Conservation (phyloP, 2,797 vertebrate genomes). For the Falco cherrug region DNA sequence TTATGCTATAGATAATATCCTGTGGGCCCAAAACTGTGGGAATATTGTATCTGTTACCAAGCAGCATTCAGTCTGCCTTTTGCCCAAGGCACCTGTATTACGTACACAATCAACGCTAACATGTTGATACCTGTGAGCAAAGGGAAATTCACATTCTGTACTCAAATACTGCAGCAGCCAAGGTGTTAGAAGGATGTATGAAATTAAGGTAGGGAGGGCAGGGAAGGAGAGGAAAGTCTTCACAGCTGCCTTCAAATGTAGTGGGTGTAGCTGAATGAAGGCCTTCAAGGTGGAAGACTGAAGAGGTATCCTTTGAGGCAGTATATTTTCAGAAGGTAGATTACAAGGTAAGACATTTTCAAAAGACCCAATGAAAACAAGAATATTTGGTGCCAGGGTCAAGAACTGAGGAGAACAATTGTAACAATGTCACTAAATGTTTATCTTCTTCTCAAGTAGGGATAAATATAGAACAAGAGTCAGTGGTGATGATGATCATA, state of each 20-base stretch:
- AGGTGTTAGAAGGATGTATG: not conserved
- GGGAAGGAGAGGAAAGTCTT: not conserved
- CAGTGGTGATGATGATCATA: not conserved
- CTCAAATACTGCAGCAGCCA: not conserved
- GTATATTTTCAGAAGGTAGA: not conserved
- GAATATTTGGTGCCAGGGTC: not conserved
- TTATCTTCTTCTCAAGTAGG: not conserved
- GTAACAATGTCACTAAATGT: not conserved
- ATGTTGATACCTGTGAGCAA: slow-evolving; percentile 17
- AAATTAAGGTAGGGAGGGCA: not conserved
- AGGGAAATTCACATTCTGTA: slow-evolving; percentile 36
- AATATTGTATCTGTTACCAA: not conserved
- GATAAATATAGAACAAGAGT: not conserved
- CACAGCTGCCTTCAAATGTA: not conserved
- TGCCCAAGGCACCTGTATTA: slow-evolving; percentile 14
- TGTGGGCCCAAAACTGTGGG: not conserved
- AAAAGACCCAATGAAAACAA: not conserved
- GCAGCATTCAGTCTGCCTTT: not conserved
- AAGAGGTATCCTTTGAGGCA: not conserved
- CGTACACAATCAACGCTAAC: not conserved
- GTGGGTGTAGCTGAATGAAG: not conserved
- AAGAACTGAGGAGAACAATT: not conserved
- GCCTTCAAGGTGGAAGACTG: not conserved
- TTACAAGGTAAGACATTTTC: not conserved
- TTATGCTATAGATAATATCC: not conserved